Evolutionary conservation across 2,113 vertebrate species (phyloP), one percentile per base, ranked within the genome.

Genomic region (Rhineura floridana): DNA sequence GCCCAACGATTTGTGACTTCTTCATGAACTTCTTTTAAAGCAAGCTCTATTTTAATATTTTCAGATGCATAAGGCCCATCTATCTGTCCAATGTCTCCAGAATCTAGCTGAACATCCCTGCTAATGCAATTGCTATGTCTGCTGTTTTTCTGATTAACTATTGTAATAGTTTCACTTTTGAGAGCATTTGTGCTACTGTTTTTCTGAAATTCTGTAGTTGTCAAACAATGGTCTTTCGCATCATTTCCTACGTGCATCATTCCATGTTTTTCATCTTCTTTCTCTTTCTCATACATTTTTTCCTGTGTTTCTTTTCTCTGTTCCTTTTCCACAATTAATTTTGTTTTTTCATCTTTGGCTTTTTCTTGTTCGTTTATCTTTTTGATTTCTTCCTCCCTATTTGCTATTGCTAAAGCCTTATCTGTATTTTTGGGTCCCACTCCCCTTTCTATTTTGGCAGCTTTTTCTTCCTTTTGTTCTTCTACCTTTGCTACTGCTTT

Each of bases 171-270:
- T 48, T 89, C 83, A 79, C 39, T 70, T 42, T 85, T 89, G 50
- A 87, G 59, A 70, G 21, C 0, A 81, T 4, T 75, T 69, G 0
- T 69, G n/a, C 85, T 62, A 63, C 6, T 9, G 70, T n/a, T 78
- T 72, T 89, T 82, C 42, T 84, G 85, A 80, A 44, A 33, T 89
- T 89, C 79, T 83, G 28, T 63, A 73, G 8, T 83, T 92, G 91
- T 88, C 75, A 87, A 91, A 70, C 39, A 72, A 88, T 55, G 89
- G 89, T 90, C 77, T 89, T 93, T 85, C 85, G 70, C 50, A 73
- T 55, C 73, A 90, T 91, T 91, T 7, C 65, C 30, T 30, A 33
- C 86, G 55, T 23, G 44, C 50, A 76, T 88, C 48, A 33, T 30
- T 84, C 85, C 79, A 83, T 63, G 23, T 87, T 30, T 81, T 88